phyloP scores from a whole-genome alignment of 2,888 invertebrate species.

The Watsonalla cultraria region DNA sequence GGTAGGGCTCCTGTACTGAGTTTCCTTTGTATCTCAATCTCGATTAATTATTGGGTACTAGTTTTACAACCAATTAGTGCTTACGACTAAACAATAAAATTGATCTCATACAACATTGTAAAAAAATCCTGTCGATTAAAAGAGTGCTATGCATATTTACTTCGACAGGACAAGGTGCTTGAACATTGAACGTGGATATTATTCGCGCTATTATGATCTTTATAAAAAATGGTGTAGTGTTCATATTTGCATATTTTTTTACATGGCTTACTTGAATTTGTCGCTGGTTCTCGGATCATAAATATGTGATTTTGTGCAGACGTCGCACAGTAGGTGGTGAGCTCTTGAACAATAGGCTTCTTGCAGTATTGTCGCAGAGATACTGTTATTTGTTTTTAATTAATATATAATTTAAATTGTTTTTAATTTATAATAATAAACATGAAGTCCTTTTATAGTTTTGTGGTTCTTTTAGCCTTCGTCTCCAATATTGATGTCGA shows the following conservation, averaged over 20 bases:
- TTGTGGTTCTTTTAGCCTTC: conserved; percentile 35
- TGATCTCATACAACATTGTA: background rate
- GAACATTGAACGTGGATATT: background rate
- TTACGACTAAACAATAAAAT: background rate
- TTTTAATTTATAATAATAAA: conserved; percentile 19
- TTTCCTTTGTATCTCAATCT: too few relatives aligned
- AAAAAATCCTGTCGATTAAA: background rate
- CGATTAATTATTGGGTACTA: too few relatives aligned
- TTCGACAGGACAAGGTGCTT: background rate
- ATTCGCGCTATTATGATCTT: background rate
- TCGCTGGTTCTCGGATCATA: conserved; percentile 33
- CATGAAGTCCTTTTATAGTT: conserved; percentile 42
- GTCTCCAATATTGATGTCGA: conserved; percentile 34
- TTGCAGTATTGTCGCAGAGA: background rate
- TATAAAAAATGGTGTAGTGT: background rate
- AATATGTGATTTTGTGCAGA: conserved; percentile 39
- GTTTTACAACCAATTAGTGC: background rate
- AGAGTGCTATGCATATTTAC: background rate
- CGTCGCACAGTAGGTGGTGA: conserved; percentile 46
- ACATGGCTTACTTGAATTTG: background rate
- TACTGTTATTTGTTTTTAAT: background rate
- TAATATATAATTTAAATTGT: conserved; percentile 9
- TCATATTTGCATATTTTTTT: background rate
- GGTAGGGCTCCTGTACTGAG: too few relatives aligned
- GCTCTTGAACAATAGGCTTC: conserved; percentile 25